Evolutionary conservation across 2,888 invertebrate genomes (phyloP).

Genomic region (Eupithecia exiguata): DNA sequence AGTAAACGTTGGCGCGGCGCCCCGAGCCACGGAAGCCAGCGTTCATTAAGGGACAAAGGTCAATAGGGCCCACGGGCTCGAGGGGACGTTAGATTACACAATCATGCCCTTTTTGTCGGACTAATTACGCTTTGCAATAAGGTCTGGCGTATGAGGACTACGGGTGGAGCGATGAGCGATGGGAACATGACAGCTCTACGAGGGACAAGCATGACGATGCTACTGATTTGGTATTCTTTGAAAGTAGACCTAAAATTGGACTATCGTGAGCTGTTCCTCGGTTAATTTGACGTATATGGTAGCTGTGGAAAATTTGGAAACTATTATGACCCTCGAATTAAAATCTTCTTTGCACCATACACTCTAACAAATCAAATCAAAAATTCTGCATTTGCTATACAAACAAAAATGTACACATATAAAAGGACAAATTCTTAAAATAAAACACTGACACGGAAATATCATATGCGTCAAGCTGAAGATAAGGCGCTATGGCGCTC

Average conservation of each 20-base stretch:
- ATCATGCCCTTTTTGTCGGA: constrained; percentile 61
- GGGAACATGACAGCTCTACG: background rate
- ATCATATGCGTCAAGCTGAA: no score
- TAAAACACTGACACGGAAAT: no score
- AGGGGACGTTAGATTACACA: constrained; percentile 60
- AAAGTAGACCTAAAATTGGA: no score
- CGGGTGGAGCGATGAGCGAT: constrained; percentile 17
- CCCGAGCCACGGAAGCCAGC: constrained; percentile 62
- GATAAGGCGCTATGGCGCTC: no score
- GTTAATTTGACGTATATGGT: no score
- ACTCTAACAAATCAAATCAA: no score
- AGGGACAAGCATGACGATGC: background rate
- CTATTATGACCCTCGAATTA: no score
- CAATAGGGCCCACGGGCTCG: constrained; percentile 60
- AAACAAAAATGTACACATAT: no score
- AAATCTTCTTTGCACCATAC: no score
- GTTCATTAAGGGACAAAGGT: constrained; percentile 73
- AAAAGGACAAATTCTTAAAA: no score
- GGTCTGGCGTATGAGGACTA: constrained; percentile 31
- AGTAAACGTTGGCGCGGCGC: constrained; percentile 59
- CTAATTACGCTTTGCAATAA: constrained; percentile 60
- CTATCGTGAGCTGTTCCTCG: background rate
- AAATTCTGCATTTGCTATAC: no score
- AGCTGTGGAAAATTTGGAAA: no score
- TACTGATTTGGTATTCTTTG: background rate